Percentiles rank a stretch among this genome's conserved stretches.
Evolutionary conservation across 2,113 vertebrate species (phyloP).

Genomic region (Holacanthus passer): DNA sequence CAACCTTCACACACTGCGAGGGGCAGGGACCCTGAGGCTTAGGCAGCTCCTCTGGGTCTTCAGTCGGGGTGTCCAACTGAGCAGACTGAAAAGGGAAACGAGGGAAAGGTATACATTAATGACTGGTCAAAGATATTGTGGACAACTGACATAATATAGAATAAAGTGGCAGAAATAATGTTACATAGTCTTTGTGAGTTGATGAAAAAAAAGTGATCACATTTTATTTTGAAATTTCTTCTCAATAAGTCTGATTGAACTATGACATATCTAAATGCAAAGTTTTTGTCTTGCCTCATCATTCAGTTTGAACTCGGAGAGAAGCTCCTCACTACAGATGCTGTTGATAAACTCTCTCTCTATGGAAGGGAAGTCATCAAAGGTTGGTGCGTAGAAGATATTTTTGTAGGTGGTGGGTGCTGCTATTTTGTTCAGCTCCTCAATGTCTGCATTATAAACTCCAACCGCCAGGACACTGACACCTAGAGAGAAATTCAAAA

Average conservation of each 20-base stretch:
- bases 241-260: background rate
- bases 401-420: slow-evolving; percentile 85
- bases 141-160: background rate
- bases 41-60: slow-evolving; percentile 72
- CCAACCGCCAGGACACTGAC: slow-evolving; percentile 89
- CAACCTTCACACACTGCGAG: slow-evolving; percentile 82
- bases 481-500: slow-evolving; percentile 75
- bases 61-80: slow-evolving; percentile 82
- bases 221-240: background rate
- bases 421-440: slow-evolving; percentile 86
- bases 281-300: slow-evolving; percentile 69
- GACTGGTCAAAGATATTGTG: background rate
- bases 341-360: slow-evolving; percentile 87
- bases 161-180: background rate
- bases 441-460: slow-evolving; percentile 86
- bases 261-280: background rate
- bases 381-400: slow-evolving; percentile 86
- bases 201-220: slow-evolving; percentile 28
- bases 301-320: slow-evolving; percentile 77
- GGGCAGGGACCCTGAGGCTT: slow-evolving; percentile 83
- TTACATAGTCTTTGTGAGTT: slow-evolving; percentile 10
- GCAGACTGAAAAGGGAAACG: slow-evolving; percentile 62
- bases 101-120: background rate
- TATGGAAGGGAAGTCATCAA: slow-evolving; percentile 87
- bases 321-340: slow-evolving; percentile 84